Base-by-base conservation (phyloP, 2,113 vertebrate genomes). In the Cinclus mexicanus region DNA sequence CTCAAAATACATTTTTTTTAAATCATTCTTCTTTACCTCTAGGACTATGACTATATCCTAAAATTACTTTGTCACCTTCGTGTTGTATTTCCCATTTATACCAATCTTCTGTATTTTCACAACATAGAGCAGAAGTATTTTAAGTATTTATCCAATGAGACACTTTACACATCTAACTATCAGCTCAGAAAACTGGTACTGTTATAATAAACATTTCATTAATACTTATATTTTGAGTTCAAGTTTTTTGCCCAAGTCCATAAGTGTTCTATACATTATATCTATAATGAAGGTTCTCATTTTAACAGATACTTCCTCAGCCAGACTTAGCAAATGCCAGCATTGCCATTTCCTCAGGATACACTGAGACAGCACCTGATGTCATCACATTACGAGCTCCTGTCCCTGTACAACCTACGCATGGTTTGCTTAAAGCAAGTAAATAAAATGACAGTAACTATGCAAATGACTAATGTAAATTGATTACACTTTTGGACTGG, bases 351-450 rank as follows among this genome's bases (percentile, higher is more conserved):
- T 70, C 59, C 65, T 83, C 72, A 17, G 52, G 60, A 96, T 71
- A n/a, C 78, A 28, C 16, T 26, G 71, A 60, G 53, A 83, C 61
- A 81, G 41, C 89, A 60, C 56, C 87, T 46, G 70, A 89, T 50
- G 29, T 31, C 76, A 84, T 71, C 25, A 29, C 71, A 23, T 33
- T 60, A 77, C 31, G 1, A 35, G 37, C 79, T 96, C 74, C 94
- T 29, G 64, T 50, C 47, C 83, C 94, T 92, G 37, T 69, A 49
- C 92, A 89, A 18, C 24, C 95, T 69, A 79, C 64, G 33, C 5
- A 2, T 15, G 71, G 29, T 47, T 87, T 79, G 44, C 91, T 71
- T 50, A 57, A 95, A 87, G 68, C 95, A 97, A 98, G 97, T 98
- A 97, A 89, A 76, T 86, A 18, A 41, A 79, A 50, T 90, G 64